phyloP scores from a whole-genome alignment of 2,113 vertebrate genomes.

The Catagonus wagneri region DNA sequence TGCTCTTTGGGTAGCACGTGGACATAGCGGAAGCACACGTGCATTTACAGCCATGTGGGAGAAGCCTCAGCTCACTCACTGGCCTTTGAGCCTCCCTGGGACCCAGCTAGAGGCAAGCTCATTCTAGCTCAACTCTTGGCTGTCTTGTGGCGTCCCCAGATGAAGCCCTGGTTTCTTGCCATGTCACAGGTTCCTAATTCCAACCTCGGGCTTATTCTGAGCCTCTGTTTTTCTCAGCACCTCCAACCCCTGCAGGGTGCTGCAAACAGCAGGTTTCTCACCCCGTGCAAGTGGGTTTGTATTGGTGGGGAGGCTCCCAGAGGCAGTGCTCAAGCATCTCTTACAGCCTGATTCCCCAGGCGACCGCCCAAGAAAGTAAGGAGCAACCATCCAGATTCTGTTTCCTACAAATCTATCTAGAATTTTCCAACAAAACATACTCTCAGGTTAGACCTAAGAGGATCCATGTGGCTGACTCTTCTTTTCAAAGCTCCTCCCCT shows the following conservation, averaged over 20 bases:
- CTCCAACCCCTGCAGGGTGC: neutral
- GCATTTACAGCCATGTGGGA: neutral
- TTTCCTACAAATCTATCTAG: no score
- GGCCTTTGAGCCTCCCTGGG: neutral
- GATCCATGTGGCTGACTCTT: no score
- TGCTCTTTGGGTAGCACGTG: neutral
- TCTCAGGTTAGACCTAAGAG: no score
- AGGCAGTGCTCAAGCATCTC: neutral
- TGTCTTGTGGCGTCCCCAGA: neutral
- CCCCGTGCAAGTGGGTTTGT: accelerated
- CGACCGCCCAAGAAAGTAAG: no score
- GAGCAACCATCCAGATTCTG: no score
- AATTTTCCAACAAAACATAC: no score
- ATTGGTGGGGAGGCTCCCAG: neutral
- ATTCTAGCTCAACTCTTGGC: neutral
- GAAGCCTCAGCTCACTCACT: neutral
- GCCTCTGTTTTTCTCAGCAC: neutral
- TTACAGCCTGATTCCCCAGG: neutral
- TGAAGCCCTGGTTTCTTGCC: neutral
- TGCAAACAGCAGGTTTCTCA: neutral
- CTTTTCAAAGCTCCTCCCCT: no score
- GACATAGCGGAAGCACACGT: neutral
- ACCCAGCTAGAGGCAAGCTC: neutral
- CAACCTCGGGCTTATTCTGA: neutral
- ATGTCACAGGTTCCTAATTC: neutral